Evolutionary conservation across 2,888 invertebrate species (phyloP), one percentile per base, ranked within the genome.

Genomic region (Agrotis clavis): DNA sequence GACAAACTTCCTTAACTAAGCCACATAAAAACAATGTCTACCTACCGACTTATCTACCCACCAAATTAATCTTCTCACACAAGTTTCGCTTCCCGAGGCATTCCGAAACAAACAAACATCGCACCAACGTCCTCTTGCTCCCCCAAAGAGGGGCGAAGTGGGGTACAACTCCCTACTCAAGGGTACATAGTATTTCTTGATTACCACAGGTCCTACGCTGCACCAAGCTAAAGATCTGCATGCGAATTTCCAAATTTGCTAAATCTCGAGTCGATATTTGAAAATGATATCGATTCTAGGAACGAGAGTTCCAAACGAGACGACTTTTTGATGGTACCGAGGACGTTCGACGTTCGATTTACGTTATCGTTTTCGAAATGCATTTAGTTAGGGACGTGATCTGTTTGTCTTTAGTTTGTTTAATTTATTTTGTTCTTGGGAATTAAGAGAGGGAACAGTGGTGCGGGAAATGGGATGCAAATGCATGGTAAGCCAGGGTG

Each of bases 181-280:
- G 86, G 86, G 86, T 90, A 90, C 89, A 90, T 78, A 86, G 83
- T 81, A 85, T 86, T 87, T 85, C 90, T 88, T 88, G 86, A 91
- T 90, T 90, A 91, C 86, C 75, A 77, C 87, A 87, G 86, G 87
- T 88, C 88, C 86, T 87, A 88, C 87, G 90, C 85, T 93, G 92
- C 91, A 91, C 88, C 89, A 79, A 83, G 89, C 90, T 84, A 85
- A 87, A 88, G 89, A 92, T 92, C 92, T 92, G 95, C 95, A 95
- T 95, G 91, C 93, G 92, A 95, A 95, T 95, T 86, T 77, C 89
- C 92, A 86, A 91, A 94, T 94, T 95, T 94, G 88, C 89, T 79
- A 91, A 92, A 93, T 92, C 92, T 88, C 91, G 87, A 89, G 90
- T 90, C 81, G 89, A 91, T 91, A 90, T 91, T 92, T 84, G 88